Percentiles rank a stretch among this genome's conserved stretches.
Conservation (phyloP, 2,797 vertebrate species). For the Rallus crepitans region DNA sequence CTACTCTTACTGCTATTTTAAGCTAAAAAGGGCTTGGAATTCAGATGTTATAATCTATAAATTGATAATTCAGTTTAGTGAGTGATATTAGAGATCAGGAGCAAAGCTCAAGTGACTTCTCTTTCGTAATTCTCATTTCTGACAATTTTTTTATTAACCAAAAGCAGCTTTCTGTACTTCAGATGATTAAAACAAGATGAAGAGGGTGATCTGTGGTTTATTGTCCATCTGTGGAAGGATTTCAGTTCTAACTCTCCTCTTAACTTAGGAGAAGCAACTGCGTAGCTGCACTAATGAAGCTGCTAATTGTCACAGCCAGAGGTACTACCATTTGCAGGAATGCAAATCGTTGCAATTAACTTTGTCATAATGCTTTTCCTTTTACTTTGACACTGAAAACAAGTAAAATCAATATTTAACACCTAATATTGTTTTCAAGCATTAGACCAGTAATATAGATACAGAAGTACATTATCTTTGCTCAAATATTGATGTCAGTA, state of each 20-base stretch:
- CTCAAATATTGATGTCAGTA: not conserved
- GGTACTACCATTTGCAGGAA: not conserved
- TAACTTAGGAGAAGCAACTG: not conserved
- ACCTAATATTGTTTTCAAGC: not conserved
- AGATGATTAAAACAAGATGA: slow-evolving; percentile 58
- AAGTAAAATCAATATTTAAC: not conserved
- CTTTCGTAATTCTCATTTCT: slow-evolving; percentile 35
- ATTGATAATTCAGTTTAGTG: not conserved
- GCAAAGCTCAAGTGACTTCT: slow-evolving; percentile 8
- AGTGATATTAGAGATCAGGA: not conserved
- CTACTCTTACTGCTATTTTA: not conserved
- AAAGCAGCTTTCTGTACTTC: slow-evolving; percentile 15
- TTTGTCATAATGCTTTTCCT: not conserved
- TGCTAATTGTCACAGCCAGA: not conserved
- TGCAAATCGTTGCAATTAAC: not conserved
- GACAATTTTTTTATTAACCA: slow-evolving; percentile 52
- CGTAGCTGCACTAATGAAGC: not conserved
- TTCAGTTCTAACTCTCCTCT: slow-evolving; percentile 14
- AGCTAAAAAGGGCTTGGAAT: not conserved
- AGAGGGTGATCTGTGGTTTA: not conserved
- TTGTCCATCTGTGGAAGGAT: not conserved
- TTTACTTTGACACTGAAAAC: not conserved
- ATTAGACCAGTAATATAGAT: not conserved
- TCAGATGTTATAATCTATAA: not conserved
- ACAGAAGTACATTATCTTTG: not conserved